Evolutionary conservation across 2,113 vertebrate genomes (phyloP), one percentile per base, ranked within the genome.

Genomic region (Scalopus aquaticus): DNA sequence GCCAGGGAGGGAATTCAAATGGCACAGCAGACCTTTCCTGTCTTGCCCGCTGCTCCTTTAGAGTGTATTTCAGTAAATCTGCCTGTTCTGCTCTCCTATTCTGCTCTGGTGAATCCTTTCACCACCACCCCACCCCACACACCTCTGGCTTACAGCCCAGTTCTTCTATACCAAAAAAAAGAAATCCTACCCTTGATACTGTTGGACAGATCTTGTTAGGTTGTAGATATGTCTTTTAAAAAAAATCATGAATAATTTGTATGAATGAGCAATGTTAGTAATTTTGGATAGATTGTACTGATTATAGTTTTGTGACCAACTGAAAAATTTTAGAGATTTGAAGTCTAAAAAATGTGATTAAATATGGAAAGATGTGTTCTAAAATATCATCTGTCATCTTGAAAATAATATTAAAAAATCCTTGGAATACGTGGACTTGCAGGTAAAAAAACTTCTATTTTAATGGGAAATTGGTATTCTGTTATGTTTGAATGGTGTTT

Each of bases 361-460:
- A 32, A 35, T 73, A 3, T 46, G 44, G 35, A 64, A 78, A 90
- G 24, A 85, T 4, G 17, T 73, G 51, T 76, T 17, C 7, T 86
- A 35, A 88, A 95, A 78, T 24, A 69, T 64, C 74, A 54, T 64
- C 64, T 35, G 3, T 69, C 24, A 79, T 85, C 46, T 78, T 72
- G 64, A 67, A 85, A 28, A 78, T 49, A 15, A 80, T 49, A 28
- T 70, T 62, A 62, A 73, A 62, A 90, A 72, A 32, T 69, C 46
- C 64, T 39, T 69, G 44, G 51, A 73, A 35, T 60, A 65, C 9
- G 62, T 79, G 80, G 11, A 22, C 76, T 12, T n/a, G n/a, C n/a
- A n/a, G n/a, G n/a, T n/a, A n/a, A n/a, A n/a, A n/a, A 74, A 74
- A 87, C 42, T 90, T n/a, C 51, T 84, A 12, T 58, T 93, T 54